Evolutionary conservation across 2,113 vertebrate species (phyloP), one percentile per base, ranked within the genome.

Genomic region (Cyprinus carpio): DNA sequence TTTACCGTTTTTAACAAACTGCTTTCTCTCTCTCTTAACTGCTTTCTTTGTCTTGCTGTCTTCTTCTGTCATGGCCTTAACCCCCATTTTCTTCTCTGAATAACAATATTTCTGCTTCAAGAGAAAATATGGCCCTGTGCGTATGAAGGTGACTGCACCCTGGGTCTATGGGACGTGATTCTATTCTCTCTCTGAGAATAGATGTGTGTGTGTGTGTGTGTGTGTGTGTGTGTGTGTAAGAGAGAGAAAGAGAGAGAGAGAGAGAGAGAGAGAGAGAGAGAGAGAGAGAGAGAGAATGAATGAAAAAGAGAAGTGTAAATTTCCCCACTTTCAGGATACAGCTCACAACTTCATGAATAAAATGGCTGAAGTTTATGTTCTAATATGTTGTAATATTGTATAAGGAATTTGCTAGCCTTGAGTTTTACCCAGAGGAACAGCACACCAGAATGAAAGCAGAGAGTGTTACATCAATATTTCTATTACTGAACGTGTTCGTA

Each of bases 61-160:
- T 84, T 89, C n/a, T 56, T 85, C 80, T 86, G 86, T 89, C 86
- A 77, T 90, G 84, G 84, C 80, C 87, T 88, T 82, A 87, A 34
- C 81, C 56, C 29, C 72, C 51, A 78, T 51, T 84, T 85, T 89
- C 74, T 87, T 82, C 62, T 77, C 49, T 88, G 90, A 91, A 91
- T 91, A 88, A 85, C 88, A 91, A 89, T 91, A 87, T 90, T 89
- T 87, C 88, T 84, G 78, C 72, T 69, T 87, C 31, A 75, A 75
- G 78, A 85, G 77, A 81, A 84, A 87, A 86, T 90, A 85, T 82
- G 58, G 89, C 87, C 85, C 89, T 88, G 86, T 76, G 89, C 86
- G 84, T 51, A 74, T 75, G 86, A 91, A 92, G 90, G 92, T 91
- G 90, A 91, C 90, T 85, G 86, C 88, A 82, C 82, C 84, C 46